Conservation (phyloP, 2,797 vertebrate genomes). For the Uromys caudimaculatus region DNA sequence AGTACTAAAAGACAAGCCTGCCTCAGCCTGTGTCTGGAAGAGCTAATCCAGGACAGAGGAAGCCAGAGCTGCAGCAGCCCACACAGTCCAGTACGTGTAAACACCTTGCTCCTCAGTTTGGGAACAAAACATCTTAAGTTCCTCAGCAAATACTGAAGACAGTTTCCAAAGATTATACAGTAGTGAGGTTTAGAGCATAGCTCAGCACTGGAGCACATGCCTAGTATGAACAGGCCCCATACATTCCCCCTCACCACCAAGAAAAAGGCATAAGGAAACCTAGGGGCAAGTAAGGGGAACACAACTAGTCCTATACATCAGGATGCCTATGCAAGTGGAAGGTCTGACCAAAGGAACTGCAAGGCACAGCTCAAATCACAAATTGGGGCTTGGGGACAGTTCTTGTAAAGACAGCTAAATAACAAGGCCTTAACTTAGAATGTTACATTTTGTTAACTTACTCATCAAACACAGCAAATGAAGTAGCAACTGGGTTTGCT, state of each 20-base stretch:
- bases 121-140: background rate
- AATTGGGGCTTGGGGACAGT: background rate
- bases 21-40: background rate
- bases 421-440: background rate
- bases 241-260: background rate
- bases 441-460: conserved; percentile 86
- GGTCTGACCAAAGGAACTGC: background rate
- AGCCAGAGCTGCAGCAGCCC: background rate
- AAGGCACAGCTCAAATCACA: background rate
- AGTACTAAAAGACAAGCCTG: background rate
- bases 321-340: background rate
- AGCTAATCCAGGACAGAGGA: background rate
- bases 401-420: background rate
- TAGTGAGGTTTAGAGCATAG: background rate
- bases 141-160: background rate
- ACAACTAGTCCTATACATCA: background rate
- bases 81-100: background rate
- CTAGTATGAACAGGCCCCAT: background rate
- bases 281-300: background rate
- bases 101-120: background rate
- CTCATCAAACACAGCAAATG: conserved; percentile 96
- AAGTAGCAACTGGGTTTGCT: conserved; percentile 93
- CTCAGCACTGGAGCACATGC: background rate
- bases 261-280: background rate
- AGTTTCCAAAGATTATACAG: background rate